A percentile compares a stretch with the other conserved stretches of the same genome.
These are phyloP conservation scores for Pipistrellus pygmaeus DNA, from an alignment of 2,797 vertebrate species.

Conservation along the genomic window DNA sequence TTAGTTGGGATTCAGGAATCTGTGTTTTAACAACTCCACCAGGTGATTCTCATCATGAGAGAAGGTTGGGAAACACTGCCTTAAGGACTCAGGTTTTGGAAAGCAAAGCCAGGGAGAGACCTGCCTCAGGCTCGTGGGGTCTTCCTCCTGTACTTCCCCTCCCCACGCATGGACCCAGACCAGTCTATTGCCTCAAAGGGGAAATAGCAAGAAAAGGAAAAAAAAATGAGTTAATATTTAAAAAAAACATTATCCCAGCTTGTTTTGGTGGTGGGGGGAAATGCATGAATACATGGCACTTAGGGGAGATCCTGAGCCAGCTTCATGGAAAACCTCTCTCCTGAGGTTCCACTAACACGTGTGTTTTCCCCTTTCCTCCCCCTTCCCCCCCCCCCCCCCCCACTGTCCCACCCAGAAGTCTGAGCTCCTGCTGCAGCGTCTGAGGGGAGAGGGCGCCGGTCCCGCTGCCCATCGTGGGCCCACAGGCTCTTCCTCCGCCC, in stretches of 20 bases:
- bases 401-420: neutral
- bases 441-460: neutral
- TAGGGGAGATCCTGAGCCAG: neutral
- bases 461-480: neutral
- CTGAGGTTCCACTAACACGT: neutral
- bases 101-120: constrained; percentile 38
- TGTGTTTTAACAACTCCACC: too few species aligned
- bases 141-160: neutral
- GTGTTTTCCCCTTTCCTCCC: neutral
- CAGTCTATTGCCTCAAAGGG: neutral
- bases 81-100: neutral
- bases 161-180: neutral
- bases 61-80: too few species aligned
- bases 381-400: neutral
- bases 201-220: neutral
- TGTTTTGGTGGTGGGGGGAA: neutral
- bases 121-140: rapidly evolving
- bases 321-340: neutral
- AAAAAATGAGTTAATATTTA: constrained; percentile 19
- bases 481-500: neutral
- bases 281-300: neutral
- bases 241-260: constrained; percentile 9
- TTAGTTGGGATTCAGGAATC: too few species aligned
- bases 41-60: too few species aligned
- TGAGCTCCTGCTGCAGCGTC: neutral